phyloP scores from a whole-genome alignment of 2,797 vertebrate genomes.

The Neosilurus hyrtlii region DNA sequence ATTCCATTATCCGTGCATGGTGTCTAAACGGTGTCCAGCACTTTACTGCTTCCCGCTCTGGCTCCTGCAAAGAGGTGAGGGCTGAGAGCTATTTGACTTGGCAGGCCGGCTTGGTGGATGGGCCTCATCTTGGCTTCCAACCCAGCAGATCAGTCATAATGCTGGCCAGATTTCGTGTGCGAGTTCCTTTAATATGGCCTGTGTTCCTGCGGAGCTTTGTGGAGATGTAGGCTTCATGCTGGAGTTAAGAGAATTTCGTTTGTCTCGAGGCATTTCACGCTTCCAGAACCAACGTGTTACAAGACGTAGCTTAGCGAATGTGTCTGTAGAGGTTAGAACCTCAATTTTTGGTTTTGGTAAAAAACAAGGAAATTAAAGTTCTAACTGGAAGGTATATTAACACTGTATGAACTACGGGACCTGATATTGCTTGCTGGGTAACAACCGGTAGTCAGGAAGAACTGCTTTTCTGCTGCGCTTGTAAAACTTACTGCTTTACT shows the following conservation, averaged over 20 bases:
- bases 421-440: not conserved
- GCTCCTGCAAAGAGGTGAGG: constrained; percentile 49
- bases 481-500: constrained; percentile 23
- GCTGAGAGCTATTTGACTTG: constrained; percentile 69
- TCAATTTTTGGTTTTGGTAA: not conserved
- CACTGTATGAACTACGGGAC: not conserved
- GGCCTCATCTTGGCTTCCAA: constrained; percentile 68
- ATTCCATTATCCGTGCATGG: constrained; percentile 54
- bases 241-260: constrained; percentile 25
- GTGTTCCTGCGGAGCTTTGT: constrained; percentile 13
- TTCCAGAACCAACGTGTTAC: not conserved
- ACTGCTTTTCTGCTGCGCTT: constrained; percentile 25
- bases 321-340: not conserved
- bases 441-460: not conserved
- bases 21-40: constrained; percentile 63
- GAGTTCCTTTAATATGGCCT: constrained; percentile 10
- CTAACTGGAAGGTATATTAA: not conserved
- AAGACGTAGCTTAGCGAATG: not conserved
- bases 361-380: not conserved
- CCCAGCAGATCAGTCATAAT: constrained; percentile 71
- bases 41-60: constrained; percentile 34
- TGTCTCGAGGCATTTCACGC: constrained; percentile 1
- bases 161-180: constrained; percentile 58
- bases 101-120: constrained; percentile 62
- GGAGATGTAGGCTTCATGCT: constrained; percentile 1